A percentile compares a stretch with the other conserved stretches of the same genome.
These are phyloP conservation scores for Nothura maculosa DNA, from an alignment of 2,797 vertebrate genomes.

Conservation along the genomic window DNA sequence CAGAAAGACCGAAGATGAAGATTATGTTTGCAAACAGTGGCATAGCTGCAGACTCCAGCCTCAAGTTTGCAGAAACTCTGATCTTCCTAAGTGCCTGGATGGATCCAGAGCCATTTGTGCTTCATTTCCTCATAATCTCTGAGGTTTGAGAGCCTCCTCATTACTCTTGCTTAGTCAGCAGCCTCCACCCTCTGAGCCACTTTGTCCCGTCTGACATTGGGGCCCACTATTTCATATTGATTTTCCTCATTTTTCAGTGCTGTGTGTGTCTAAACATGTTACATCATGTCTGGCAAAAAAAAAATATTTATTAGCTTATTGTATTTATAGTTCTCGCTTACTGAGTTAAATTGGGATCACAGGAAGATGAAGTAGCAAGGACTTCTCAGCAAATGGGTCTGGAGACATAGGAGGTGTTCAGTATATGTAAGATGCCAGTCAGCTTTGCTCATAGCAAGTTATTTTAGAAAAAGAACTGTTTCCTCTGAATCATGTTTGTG, in stretches of 20 bases:
- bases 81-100: background rate
- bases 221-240: background rate
- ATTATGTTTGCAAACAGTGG: background rate
- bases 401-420: background rate
- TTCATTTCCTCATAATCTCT: background rate
- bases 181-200: background rate
- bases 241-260: background rate
- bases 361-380: background rate
- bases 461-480: background rate
- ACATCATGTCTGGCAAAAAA: background rate
- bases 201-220: background rate
- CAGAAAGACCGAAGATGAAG: background rate
- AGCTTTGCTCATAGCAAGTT: background rate
- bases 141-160: background rate
- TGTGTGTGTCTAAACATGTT: background rate
- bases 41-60: background rate
- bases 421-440: background rate
- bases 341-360: background rate
- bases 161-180: accelerated
- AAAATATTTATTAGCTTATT: background rate
- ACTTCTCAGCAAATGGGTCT: background rate
- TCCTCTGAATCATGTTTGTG: background rate
- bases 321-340: background rate
- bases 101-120: background rate
- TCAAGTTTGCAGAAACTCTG: background rate